Evolutionary conservation across 2,797 vertebrate species (phyloP), one percentile per base, ranked within the genome.

Genomic region (Tarsius wallacei): DNA sequence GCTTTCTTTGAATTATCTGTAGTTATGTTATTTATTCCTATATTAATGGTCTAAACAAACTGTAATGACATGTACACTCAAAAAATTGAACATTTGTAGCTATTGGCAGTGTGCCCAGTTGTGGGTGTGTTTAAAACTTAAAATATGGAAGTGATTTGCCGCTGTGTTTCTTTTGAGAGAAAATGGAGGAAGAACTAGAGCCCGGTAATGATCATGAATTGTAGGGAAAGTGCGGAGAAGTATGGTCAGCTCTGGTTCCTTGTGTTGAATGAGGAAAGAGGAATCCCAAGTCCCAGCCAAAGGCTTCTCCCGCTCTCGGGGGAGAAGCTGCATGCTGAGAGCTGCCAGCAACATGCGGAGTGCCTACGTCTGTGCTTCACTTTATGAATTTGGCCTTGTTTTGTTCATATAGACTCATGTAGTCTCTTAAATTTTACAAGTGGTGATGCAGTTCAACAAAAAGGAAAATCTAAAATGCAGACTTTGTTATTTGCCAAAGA

Each of bases 401-500:
- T 96, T 90, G 55, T 95, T 59, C 31, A 42, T 42, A 89, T 82
- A 80, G 97, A 92, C 55, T 93, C 55, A 17, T 81, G 66, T 91
- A 91, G 55, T 98, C 53, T 87, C 57, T 55, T 94, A 81, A 96
- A 77, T 92, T 82, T 91, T 90, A 76, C 28, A 96, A 73, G 24
- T 82, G 63, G 94, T 96, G 80, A 90, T 95, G 59, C n/a, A 92
- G 14, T 93, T 97, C 96, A 92, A 59, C 63, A 87, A 63, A 87
- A 91, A 61, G 33, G n/a, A 83, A 95, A 83, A 87, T 85, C 88
- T 74, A 96, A 96, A 97, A 71, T 90, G 83, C 10, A 78, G 96
- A 96, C 91, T 71, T 90, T 86, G n/a, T 96, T 91, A 90, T 86
- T 96, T 98, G 98, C 98, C 98, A 99, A 98, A 98, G 98, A 99